Conservation (phyloP, 2,797 vertebrate species). For the Microctenopoma steveboyesi region DNA sequence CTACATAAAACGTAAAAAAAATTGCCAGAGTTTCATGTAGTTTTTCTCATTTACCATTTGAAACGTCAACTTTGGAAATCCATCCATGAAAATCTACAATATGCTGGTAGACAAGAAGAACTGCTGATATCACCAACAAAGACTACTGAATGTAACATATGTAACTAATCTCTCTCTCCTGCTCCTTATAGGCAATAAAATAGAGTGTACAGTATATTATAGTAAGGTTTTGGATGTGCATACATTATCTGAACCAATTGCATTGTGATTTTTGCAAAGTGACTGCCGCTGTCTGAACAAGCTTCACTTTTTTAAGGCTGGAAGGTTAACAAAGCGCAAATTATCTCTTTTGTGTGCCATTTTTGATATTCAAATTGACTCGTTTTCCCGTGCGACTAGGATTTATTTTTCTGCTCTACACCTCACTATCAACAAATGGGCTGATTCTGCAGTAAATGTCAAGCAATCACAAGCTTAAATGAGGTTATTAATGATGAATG, state of each 20-base stretch:
- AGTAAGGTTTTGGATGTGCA: conserved; percentile 9
- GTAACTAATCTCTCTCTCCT: no score
- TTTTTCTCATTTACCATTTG: no score
- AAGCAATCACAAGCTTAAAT: conserved; percentile 50
- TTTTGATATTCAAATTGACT: conserved; percentile 39
- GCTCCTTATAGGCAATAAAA: conserved; percentile 16
- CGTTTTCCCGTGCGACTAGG: neutral
- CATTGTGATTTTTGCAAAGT: conserved; percentile 8
- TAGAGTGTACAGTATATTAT: conserved; percentile 26
- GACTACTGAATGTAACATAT: no score
- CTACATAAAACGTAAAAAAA: no score
- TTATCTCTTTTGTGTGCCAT: conserved; percentile 17
- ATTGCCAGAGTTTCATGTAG: no score
- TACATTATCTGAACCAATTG: conserved; percentile 21
- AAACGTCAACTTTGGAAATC: no score
- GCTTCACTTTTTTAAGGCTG: conserved; percentile 15
- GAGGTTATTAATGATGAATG: conserved; percentile 53
- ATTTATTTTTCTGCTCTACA: conserved; percentile 1
- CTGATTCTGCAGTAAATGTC: conserved; percentile 52
- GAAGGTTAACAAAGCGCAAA: conserved; percentile 34
- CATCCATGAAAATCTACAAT: no score
- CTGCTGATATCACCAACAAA: no score
- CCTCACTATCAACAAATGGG: conserved; percentile 37
- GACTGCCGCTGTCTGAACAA: conserved; percentile 10
- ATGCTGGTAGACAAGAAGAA: no score